A percentile compares a stretch with the other conserved stretches of the same genome.
Conservation (phyloP, 37 sponge, comb jelly and placozoan species). For the Halichondria panicea region DNA sequence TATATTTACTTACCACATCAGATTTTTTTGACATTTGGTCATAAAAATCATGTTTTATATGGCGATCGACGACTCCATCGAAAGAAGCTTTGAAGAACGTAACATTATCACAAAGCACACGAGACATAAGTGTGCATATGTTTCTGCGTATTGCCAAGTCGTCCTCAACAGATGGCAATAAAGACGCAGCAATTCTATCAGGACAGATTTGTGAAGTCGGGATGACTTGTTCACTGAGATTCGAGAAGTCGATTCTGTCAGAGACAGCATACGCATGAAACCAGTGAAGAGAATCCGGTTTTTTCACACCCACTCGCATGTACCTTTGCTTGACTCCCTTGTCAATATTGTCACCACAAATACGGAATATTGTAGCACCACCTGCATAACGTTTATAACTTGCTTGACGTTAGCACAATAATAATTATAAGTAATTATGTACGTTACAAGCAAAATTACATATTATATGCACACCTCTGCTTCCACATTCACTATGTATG, state of each 20-base stretch:
- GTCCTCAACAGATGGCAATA: conserved; percentile 36
- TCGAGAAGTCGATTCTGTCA: conserved; percentile 24
- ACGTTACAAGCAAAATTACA: too few relatives aligned
- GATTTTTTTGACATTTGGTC: conserved; percentile 29
- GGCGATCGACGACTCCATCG: conserved; percentile 29
- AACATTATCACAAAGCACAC: conserved; percentile 18
- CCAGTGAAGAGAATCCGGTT: conserved; percentile 3
- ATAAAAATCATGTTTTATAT: conserved; percentile 28
- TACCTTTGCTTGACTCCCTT: neutral
- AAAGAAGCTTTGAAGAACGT: conserved; percentile 20
- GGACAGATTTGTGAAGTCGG: neutral
- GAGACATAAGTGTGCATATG: conserved; percentile 21
- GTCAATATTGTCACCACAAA: conserved; percentile 43
- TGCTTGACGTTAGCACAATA: too few relatives aligned
- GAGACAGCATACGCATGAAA: conserved; percentile 30
- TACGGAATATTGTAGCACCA: neutral
- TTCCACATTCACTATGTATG: neutral
- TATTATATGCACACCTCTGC: too few relatives aligned
- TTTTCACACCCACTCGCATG: neutral
- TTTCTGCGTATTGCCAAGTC: conserved; percentile 15
- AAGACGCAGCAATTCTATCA: neutral
- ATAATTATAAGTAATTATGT: too few relatives aligned
- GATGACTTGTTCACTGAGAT: conserved; percentile 1
- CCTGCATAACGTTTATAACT: too few relatives aligned
- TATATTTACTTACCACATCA: conserved; percentile 16